Evolutionary conservation across 2,797 vertebrate species (phyloP), one percentile per base, ranked within the genome.

Genomic region (Paedocypris micromegethes): DNA sequence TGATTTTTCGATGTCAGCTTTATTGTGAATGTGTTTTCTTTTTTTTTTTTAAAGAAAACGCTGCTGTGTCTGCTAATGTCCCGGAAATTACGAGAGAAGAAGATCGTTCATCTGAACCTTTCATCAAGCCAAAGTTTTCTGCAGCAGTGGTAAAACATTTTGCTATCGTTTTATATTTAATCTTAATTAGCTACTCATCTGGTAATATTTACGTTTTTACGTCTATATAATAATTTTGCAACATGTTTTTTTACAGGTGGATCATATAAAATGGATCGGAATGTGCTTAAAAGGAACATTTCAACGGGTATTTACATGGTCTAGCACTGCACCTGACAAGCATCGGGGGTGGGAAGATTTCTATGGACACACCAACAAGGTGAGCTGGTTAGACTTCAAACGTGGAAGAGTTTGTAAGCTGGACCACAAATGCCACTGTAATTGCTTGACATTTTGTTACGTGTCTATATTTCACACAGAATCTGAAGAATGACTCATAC

Each of bases 61-160:
- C 40, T 55, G 48, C 4, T 2, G 42, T 62, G 39, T 59, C 6
- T 46, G 3, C 1, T 42, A 52, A 37, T 5, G 9, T 44, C 37
- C 3, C 1, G 9, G 2, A 8, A 52, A 45, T 3, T 59, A 2
- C 38, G 2, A 5, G 3, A 4, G 3, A 56, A 6, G 39, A 9
- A 9, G 52, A 65, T 65, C 2, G 64, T 41, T 55, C 1, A 1
- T 65, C 64, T 48, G 64, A 65, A 56, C 52, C 38, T 1, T 65
- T 56, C 64, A 48, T 1, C n/a, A 65, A 65, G 48, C 64, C 64
- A 8, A 0, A 1, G 0, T 1, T 65, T 8, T 55, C 41, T 7
- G 8, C 3, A 5, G 9, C 37, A 6, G 2, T 64, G 8, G 43
- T 41, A 47, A 9, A 53, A n/a, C 3, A 9, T 48, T 40, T 7